These are phyloP conservation scores for Drosophila ustulata DNA, from an alignment of 2,888 invertebrate species.

Conservation along the genomic window DNA sequence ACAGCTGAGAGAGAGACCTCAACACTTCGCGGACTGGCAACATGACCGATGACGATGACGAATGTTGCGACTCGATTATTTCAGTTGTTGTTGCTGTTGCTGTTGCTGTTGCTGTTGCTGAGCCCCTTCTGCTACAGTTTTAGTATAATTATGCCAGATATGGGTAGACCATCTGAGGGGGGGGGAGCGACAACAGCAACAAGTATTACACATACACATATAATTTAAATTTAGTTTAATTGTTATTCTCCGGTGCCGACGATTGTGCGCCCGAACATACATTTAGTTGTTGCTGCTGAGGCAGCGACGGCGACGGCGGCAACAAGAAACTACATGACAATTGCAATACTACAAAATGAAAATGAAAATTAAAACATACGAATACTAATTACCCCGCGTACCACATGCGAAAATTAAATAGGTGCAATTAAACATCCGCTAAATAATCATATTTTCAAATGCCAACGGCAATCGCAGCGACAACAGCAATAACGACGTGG, in stretches of 20 bases:
- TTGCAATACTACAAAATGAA: constrained; percentile 65
- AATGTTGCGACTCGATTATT: constrained; percentile 55
- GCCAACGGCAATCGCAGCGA: constrained; percentile 50
- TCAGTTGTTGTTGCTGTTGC: constrained; percentile 44
- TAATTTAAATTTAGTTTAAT: constrained; percentile 81
- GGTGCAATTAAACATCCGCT: constrained; percentile 84
- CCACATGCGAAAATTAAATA: constrained; percentile 81
- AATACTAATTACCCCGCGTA: constrained; percentile 55
- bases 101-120: constrained; percentile 26
- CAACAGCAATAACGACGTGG: not conserved
- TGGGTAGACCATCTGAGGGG: not conserved
- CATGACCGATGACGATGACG: constrained; percentile 68
- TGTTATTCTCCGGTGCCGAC: constrained; percentile 78
- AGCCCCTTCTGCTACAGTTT: constrained; percentile 53
- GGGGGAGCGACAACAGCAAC: constrained; percentile 18
- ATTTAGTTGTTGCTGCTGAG: constrained; percentile 39
- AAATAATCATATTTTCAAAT: constrained; percentile 83
- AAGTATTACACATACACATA: constrained; percentile 73
- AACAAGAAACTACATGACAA: constrained; percentile 63
- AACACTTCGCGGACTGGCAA: constrained; percentile 46
- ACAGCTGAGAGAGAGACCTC: constrained; percentile 30
- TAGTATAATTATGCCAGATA: constrained; percentile 71
- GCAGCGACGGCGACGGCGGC: constrained; percentile 10
- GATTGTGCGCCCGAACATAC: constrained; percentile 31
- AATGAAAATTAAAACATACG: constrained; percentile 65